Evolutionary conservation across 2,113 vertebrate species (phyloP).

Genomic region (Puffinus mauretanicus): DNA sequence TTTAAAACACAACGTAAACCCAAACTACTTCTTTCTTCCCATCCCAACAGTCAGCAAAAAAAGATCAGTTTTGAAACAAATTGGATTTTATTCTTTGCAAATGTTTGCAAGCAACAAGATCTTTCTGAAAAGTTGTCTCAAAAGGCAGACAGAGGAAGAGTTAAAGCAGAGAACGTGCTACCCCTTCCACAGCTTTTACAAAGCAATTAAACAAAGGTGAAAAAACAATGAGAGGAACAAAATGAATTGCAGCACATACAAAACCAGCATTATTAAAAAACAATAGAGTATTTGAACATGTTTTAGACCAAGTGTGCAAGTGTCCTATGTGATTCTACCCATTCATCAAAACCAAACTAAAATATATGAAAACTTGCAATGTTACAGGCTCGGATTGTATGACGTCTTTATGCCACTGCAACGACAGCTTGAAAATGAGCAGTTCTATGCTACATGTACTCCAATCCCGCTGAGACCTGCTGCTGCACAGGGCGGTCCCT

Average conservation of each 20-base stretch:
- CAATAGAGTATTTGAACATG: neutral
- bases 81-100: constrained; percentile 46
- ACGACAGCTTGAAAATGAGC: accelerated
- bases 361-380: neutral
- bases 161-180: neutral
- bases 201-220: neutral
- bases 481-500: neutral
- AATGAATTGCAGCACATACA: neutral
- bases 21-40: neutral
- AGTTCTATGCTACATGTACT: accelerated
- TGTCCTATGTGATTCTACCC: neutral
- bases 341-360: neutral
- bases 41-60: neutral
- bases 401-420: neutral
- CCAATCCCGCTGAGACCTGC: neutral
- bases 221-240: neutral
- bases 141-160: constrained; percentile 9
- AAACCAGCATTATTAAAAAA: neutral
- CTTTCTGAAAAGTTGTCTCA: constrained; percentile 14
- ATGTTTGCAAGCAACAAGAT: constrained; percentile 28
- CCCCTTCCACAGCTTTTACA: neutral
- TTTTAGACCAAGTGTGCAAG: neutral
- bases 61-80: neutral
- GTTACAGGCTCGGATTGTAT: neutral
- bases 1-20: neutral